Base-by-base conservation (phyloP, 64 coral and sea anemone genomes). In the Pocillopora damicornis region DNA sequence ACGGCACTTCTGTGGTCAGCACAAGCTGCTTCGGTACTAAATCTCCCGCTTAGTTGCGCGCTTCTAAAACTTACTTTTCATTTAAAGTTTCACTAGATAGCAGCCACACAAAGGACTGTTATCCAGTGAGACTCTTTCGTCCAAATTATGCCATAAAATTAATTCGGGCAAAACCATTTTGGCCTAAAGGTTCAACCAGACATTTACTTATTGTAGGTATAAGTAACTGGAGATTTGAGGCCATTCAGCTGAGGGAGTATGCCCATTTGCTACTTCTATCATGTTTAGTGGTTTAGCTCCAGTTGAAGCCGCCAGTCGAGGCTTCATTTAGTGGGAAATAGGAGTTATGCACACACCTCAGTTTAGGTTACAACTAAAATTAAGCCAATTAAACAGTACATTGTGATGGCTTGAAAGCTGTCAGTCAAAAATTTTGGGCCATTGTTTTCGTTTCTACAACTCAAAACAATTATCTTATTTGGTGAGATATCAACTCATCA, bases 151-250 rank as follows among this genome's bases (percentile, higher is more conserved):
- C 25, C 67, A 23, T n/a, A 71, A 71, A 71, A 22, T 71, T 8
- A 25, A n/a, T 23, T 25, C 42, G 2, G 42, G 42, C 42, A 71
- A 71, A 68, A 51, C 67, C 67, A 23, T 71, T 71, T 23, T 26
- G 67, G 67, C 22, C 67, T 51, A 63, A 71, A 71, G 67, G 67
- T 71, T 71, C 67, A 71, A 71, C 67, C 67, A 71, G 67, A 71
- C 67, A 71, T 71, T 7, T 51, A 51, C 42, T 51, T 51, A 51
- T 51, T 11, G 17, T 20, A 22, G 23, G 23, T 22, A 23, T 71
- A 71, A n/a, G 25, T 23, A 11, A 26, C 67, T 71, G 22, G 67
- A 71, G 67, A 71, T 71, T 71, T 71, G 5, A 23, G 1, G 67
- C 25, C 22, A 71, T 71, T 71, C 67, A 71, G 67, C 67, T 23